Evolutionary conservation across 2,797 vertebrate species (phyloP).

Genomic region (Micromesistius poutassou): DNA sequence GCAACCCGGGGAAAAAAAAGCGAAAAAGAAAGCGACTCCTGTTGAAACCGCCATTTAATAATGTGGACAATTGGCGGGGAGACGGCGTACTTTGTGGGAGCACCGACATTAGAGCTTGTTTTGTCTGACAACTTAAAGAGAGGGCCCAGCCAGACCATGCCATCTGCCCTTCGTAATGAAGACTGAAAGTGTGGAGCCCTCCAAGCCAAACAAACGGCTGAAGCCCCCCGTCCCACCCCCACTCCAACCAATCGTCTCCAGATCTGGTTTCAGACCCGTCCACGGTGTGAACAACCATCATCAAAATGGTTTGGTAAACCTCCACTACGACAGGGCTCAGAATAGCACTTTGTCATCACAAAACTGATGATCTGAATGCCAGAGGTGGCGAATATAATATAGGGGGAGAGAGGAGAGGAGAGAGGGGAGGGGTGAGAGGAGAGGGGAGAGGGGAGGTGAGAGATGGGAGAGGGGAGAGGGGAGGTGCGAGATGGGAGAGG

Average conservation of each 20-base stretch:
- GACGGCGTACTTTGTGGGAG: too few species aligned
- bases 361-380: not conserved
- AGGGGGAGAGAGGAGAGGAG: too few species aligned
- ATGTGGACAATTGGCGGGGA: too few species aligned
- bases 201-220: not conserved
- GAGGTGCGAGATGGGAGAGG: too few species aligned
- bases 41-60: not conserved
- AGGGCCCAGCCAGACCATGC: not conserved
- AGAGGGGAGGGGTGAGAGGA: too few species aligned
- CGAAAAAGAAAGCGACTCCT: too few species aligned
- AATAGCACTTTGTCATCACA: not conserved
- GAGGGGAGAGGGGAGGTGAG: too few species aligned
- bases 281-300: slow-evolving; percentile 31
- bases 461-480: too few species aligned
- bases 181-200: not conserved
- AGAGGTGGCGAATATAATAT: not conserved
- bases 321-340: not conserved
- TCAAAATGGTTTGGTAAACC: slow-evolving; percentile 31
- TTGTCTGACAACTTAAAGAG: too few species aligned
- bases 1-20: too few species aligned
- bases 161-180: not conserved
- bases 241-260: slow-evolving; percentile 25
- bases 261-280: slow-evolving; percentile 32
- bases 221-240: not conserved
- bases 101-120: too few species aligned